phyloP scores from a whole-genome alignment of 1,140 invertebrate genomes.

The Bombus sylvicola region DNA sequence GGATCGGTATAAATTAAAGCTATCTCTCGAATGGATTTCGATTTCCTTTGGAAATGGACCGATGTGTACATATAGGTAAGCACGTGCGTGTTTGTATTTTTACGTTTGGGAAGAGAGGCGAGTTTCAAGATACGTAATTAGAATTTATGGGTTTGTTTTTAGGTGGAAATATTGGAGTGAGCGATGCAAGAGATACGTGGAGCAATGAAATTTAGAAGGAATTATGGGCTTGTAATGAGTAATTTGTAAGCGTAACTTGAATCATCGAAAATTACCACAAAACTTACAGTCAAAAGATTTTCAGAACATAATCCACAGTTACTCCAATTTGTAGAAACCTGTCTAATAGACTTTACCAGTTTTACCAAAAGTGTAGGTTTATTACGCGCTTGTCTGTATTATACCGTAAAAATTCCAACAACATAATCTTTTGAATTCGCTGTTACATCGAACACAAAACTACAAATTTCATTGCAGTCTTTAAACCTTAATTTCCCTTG shows the following conservation, averaged over 20 bases:
- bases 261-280: neutral
- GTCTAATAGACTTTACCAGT: no score
- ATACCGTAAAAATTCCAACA: neutral
- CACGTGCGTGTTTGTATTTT: neutral
- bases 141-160: neutral
- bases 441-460: neutral
- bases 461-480: no score
- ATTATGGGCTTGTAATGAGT: no score
- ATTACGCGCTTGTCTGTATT: no score
- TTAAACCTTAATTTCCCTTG: no score
- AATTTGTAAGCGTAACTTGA: neutral
- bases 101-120: neutral
- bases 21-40: conserved; percentile 13
- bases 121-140: neutral
- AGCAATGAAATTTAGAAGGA: no score
- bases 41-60: neutral
- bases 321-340: neutral
- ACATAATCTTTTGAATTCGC: neutral
- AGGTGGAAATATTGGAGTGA: neutral
- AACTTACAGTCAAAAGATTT: neutral
- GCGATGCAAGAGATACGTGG: neutral
- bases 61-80: neutral
- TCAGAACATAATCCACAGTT: neutral
- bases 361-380: no score
- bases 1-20: conserved; percentile 37